Conservation (phyloP, 2,797 vertebrate species). For the Diceros bicornis region DNA sequence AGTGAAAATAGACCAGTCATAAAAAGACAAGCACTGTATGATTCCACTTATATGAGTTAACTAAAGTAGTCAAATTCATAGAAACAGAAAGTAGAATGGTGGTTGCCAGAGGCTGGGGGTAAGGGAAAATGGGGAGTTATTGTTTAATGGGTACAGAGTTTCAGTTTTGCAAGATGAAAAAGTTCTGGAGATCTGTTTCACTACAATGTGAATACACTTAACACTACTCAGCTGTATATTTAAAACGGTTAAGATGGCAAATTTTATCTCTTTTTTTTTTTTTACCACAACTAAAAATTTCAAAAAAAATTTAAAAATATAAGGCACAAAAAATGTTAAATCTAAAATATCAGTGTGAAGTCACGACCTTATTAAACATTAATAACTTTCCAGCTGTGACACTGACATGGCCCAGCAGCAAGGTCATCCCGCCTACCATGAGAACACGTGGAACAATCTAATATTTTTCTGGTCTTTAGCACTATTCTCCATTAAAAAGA, state of each 20-base stretch:
- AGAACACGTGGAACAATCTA: neutral
- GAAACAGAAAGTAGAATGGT: neutral
- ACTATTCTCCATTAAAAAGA: neutral
- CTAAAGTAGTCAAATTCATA: neutral
- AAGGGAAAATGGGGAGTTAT: neutral
- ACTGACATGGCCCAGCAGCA: neutral
- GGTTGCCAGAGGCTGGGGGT: neutral
- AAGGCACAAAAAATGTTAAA: neutral
- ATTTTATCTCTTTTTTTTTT: neutral
- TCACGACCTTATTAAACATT: neutral
- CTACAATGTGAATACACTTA: neutral
- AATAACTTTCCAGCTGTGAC: neutral
- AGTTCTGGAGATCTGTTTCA: neutral
- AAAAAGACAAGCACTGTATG: neutral
- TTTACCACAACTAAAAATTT: neutral
- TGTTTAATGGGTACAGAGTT: neutral
- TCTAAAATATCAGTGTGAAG: neutral
- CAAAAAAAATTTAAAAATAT: neutral
- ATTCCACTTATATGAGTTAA: neutral
- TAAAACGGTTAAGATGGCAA: neutral
- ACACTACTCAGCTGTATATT: neutral
- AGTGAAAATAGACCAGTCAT: neutral
- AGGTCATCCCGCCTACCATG: neutral
- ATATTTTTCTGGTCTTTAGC: neutral
- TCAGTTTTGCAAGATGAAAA: neutral